These are phyloP conservation scores for Macrocentrus cingulum DNA, from an alignment of 1,140 invertebrate species.

Conservation along the genomic window DNA sequence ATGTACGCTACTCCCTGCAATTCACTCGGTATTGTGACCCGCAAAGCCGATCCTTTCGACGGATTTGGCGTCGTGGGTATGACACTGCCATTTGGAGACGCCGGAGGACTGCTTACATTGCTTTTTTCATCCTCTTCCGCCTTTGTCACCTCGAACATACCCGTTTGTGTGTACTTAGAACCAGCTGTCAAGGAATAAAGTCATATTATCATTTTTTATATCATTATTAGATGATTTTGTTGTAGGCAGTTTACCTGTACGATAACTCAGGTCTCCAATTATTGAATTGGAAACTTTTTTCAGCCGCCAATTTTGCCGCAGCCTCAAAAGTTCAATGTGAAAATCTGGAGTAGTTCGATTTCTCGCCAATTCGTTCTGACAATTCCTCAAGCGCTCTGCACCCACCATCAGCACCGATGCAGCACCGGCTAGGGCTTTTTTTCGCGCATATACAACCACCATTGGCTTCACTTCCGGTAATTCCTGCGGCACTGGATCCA, in stretches of 20 bases:
- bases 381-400: constrained; percentile 81
- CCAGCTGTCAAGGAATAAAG: constrained; percentile 63
- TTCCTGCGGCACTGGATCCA: constrained; percentile 90
- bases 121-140: constrained; percentile 77
- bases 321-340: constrained; percentile 85
- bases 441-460: constrained; percentile 87
- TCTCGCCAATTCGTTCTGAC: constrained; percentile 74
- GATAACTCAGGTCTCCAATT: constrained; percentile 93
- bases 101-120: constrained; percentile 58
- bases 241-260: constrained; percentile 65
- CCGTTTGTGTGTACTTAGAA: constrained; percentile 89
- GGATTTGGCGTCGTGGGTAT: constrained; percentile 13
- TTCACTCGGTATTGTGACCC: constrained; percentile 90
- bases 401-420: constrained; percentile 79
- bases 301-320: constrained; percentile 92
- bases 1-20: constrained; percentile 95
- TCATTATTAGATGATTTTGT: constrained; percentile 5
- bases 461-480: constrained; percentile 79
- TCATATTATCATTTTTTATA: constrained; percentile 7
- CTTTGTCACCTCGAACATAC: constrained; percentile 95
- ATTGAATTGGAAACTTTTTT: constrained; percentile 95
- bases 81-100: constrained; percentile 50
- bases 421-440: constrained; percentile 86
- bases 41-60: constrained; percentile 75
- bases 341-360: constrained; percentile 82